phyloP scores from a whole-genome alignment of 2,888 invertebrate species.

The Selenia dentaria region DNA sequence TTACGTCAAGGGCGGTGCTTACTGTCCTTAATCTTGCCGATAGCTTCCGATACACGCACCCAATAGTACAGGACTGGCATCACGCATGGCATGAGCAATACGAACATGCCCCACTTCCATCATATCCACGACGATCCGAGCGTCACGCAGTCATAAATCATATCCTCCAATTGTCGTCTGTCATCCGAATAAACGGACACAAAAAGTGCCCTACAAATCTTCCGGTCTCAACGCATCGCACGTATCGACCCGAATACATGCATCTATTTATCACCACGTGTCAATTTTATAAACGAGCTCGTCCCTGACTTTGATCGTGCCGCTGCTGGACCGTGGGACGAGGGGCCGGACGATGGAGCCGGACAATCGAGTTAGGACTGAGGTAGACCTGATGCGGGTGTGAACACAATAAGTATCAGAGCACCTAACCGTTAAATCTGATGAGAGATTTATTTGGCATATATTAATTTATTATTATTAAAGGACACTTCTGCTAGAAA shows the following conservation, averaged over 20 bases:
- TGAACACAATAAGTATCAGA: background rate
- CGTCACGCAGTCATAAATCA: slow-evolving; percentile 29
- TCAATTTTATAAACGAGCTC: slow-evolving; percentile 69
- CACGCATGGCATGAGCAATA: background rate
- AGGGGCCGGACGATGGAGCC: slow-evolving; percentile 18
- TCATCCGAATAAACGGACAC: slow-evolving; percentile 32
- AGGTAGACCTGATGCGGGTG: slow-evolving; percentile 11
- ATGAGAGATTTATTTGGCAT: no score
- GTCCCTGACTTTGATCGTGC: slow-evolving; percentile 56
- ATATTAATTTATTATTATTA: no score
- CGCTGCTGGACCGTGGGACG: slow-evolving; percentile 55
- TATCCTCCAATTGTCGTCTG: slow-evolving; percentile 34
- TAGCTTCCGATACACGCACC: slow-evolving; percentile 6
- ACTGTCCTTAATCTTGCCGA: slow-evolving; percentile 11
- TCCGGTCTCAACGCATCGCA: slow-evolving; percentile 28
- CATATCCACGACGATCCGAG: background rate
- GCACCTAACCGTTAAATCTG: background rate
- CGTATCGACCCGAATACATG: slow-evolving; percentile 50
- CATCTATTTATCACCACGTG: slow-evolving; percentile 61
- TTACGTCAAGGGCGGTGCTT: slow-evolving; percentile 7
- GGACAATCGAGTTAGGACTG: slow-evolving; percentile 19
- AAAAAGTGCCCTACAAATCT: slow-evolving; percentile 35
- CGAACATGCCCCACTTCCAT: slow-evolving; percentile 5
- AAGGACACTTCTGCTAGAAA: no score
- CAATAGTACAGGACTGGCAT: slow-evolving; percentile 5